Base-by-base conservation (phyloP, 2,113 vertebrate genomes). In the Pteruthius melanotis region DNA sequence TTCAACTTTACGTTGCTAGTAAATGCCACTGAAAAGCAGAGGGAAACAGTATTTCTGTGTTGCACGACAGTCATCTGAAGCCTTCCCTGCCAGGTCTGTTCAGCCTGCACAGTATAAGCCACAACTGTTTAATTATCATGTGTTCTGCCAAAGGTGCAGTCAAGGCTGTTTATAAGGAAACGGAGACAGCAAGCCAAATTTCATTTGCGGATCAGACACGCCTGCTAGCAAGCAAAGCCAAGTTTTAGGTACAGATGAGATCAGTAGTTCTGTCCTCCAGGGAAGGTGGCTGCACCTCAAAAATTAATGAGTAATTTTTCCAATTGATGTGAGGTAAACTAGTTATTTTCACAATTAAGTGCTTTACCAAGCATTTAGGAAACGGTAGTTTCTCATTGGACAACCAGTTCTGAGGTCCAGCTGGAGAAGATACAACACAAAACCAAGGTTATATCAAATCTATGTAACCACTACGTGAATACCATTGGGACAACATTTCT, bases 311-410 rank as follows among this genome's bases (percentile, higher is more conserved):
- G 93, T 23, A 95, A 95, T 96, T 94, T 94, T 91, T 95, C 83
- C 95, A 95, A 96, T 91, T 97, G 94, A 63, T 95, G 83, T 95
- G 93, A 94, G 86, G 84, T 79, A 97, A 95, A 96, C 89, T 90
- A 84, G 91, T 91, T 89, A 95, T 97, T 97, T 97, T 93, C 93
- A 94, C 83, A 95, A 94, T 95, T 95, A 97, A 95, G 81, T 89
- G 74, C 89, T 96, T 95, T 79, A 96, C 87, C 89, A 89, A 92
- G 83, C 76, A 87, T 90, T 96, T 92, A 93, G 59, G 77, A 83
- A 90, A 90, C 0, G 0, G 42, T 40, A 64, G 69, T 28, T 93
- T 92, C 61, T 95, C 77, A 83, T 81, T 95, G 93, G 89, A 90
- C 59, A 93, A 28, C 52, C 52, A 76, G 63, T 78, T 94, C 77